phyloP scores from a whole-genome alignment of 2,888 invertebrate genomes.

The Synanthedon vespiformis region DNA sequence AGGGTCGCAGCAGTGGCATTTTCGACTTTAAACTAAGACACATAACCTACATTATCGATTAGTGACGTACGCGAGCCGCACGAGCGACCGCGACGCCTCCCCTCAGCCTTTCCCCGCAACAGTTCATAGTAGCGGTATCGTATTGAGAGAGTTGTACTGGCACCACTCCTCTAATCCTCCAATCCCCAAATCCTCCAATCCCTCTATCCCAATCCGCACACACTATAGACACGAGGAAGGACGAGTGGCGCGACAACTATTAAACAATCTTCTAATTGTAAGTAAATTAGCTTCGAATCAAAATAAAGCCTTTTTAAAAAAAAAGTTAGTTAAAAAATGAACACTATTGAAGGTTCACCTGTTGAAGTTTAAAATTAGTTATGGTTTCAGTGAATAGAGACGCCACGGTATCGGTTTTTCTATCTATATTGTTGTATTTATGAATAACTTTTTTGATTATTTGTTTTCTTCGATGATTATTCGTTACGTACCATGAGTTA shows the following conservation, averaged over 20 bases:
- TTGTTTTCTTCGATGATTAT: constrained; percentile 57
- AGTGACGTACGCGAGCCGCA: constrained; percentile 42
- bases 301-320: constrained; percentile 64
- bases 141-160: constrained; percentile 35
- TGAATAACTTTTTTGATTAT: constrained; percentile 13
- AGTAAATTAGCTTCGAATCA: constrained; percentile 69
- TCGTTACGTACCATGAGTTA: constrained; percentile 59
- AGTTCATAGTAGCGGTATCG: constrained; percentile 66
- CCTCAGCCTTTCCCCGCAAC: constrained; percentile 15
- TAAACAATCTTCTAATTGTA: constrained; percentile 69
- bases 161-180: not conserved
- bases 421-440: constrained; percentile 32
- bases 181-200: not conserved
- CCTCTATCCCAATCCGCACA: constrained; percentile 2
- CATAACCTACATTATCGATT: constrained; percentile 51
- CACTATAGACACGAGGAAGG: constrained; percentile 8
- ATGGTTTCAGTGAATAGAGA: constrained; percentile 62
- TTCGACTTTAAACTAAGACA: constrained; percentile 63
- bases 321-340: constrained; percentile 53
- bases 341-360: constrained; percentile 64
- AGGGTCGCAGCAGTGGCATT: constrained; percentile 67
- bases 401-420: constrained; percentile 54
- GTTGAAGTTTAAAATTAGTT: constrained; percentile 59
- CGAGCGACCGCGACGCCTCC: constrained; percentile 23
- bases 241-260: constrained; percentile 46